These are phyloP conservation scores for Scaptomyza montana DNA, from an alignment of 1,140 invertebrate species.

Conservation along the genomic window DNA sequence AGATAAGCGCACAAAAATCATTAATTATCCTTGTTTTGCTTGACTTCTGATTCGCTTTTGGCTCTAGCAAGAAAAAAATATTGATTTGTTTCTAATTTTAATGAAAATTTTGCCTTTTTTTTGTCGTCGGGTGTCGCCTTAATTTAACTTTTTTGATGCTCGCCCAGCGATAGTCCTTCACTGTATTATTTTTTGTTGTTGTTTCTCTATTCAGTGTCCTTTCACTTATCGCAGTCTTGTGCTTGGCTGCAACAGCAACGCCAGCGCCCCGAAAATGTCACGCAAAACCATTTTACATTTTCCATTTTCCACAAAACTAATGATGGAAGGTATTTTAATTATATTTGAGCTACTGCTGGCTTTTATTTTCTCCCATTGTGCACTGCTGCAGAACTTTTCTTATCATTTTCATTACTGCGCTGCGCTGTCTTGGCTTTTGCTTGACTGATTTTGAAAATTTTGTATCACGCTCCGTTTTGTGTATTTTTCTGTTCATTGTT, in stretches of 20 bases:
- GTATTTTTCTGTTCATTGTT: constrained; percentile 40
- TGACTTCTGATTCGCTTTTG: constrained; percentile 70
- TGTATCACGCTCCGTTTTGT: constrained; percentile 29
- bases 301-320: constrained; percentile 65
- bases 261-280: constrained; percentile 70
- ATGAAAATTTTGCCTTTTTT: constrained; percentile 74
- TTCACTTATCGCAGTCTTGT: constrained; percentile 76
- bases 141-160: constrained; percentile 82
- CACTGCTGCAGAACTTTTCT: constrained; percentile 82
- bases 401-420: constrained; percentile 77
- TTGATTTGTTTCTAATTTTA: constrained; percentile 83
- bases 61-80: constrained; percentile 63
- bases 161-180: constrained; percentile 61
- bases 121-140: constrained; percentile 44
- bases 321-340: constrained; percentile 83
- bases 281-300: constrained; percentile 58
- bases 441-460: constrained; percentile 71
- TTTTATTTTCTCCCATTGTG: constrained; percentile 46
- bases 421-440: constrained; percentile 75
- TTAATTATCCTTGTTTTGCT: constrained; percentile 83
- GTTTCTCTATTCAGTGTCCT: constrained; percentile 37
- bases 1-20: constrained; percentile 81
- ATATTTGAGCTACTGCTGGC: constrained; percentile 46
- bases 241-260: constrained; percentile 63
- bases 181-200: constrained; percentile 13